Evolutionary conservation across 2,888 invertebrate genomes (phyloP).

Genomic region (Eupeodes luniger): DNA sequence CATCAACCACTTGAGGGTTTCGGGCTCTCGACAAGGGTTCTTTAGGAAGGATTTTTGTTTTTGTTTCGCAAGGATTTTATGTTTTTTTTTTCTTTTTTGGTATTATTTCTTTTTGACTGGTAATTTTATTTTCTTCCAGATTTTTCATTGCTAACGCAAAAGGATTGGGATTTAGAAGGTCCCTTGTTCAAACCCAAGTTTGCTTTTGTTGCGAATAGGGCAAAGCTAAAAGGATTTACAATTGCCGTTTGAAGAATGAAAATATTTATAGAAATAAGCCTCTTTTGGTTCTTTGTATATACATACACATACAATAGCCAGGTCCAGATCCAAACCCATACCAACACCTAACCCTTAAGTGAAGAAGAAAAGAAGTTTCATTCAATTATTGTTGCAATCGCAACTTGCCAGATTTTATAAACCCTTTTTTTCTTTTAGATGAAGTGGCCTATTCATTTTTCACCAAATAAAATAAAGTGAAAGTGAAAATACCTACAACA

Average conservation of each 20-base stretch:
- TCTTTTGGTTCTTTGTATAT: conserved; percentile 4
- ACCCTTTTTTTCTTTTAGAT: conserved; percentile 21
- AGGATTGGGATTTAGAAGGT: conserved; percentile 39
- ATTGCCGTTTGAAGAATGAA: conserved; percentile 34
- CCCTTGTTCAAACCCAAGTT: background rate
- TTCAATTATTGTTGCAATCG: conserved; percentile 42
- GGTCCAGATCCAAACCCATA: no score
- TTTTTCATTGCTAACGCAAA: conserved; percentile 4
- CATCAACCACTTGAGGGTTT: conserved; percentile 55
- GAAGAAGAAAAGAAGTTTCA: conserved; percentile 27
- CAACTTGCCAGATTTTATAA: conserved; percentile 19
- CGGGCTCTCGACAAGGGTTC: conserved; percentile 46
- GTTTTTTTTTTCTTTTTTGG: background rate
- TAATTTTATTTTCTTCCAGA: conserved; percentile 27
- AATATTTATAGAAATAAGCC: conserved; percentile 43
- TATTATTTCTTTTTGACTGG: conserved; percentile 16
- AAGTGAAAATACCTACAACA: background rate
- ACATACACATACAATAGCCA: no score
- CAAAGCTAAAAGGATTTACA: conserved; percentile 38
- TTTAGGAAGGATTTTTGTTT: conserved; percentile 57
- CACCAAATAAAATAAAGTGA: background rate
- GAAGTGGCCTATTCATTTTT: conserved; percentile 22
- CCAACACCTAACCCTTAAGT: background rate
- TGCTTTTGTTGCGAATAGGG: conserved; percentile 4
- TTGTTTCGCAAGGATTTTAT: conserved; percentile 45